Evolutionary conservation across 2,888 invertebrate genomes (phyloP).

Genomic region (Ichneumoninae sp.): DNA sequence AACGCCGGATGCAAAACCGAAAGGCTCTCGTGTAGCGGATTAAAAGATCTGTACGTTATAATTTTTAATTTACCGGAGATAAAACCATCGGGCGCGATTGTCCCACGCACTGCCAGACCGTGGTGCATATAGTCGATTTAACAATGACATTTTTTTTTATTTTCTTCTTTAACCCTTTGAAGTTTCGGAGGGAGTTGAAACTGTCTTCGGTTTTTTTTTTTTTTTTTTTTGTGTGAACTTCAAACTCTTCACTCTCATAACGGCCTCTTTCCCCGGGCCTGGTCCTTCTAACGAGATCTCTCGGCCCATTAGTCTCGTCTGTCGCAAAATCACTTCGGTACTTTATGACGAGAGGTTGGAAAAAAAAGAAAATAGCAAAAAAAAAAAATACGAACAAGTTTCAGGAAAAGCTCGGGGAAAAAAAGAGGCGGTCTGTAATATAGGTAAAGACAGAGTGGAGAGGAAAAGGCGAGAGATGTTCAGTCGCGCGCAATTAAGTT

Average conservation of each 20-base stretch:
- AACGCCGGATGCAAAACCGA: background rate
- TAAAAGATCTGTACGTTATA: background rate
- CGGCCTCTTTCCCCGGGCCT: background rate
- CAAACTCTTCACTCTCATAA: conserved; percentile 7
- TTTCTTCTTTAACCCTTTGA: background rate
- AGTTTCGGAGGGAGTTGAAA: background rate
- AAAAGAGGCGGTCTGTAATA: background rate
- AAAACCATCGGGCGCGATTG: background rate
- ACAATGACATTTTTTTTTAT: background rate
- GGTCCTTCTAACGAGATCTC: conserved; percentile 28
- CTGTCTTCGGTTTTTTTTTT: background rate
- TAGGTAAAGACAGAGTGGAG: background rate
- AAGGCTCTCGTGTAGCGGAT: background rate
- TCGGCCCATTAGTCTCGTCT: conserved; percentile 45
- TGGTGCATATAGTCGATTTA: background rate
- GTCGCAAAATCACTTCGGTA: conserved; percentile 37
- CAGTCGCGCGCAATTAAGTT: conserved; percentile 52
- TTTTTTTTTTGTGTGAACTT: background rate
- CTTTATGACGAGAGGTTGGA: conserved; percentile 14
- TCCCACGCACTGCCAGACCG: background rate
- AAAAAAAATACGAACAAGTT: conserved; percentile 5
- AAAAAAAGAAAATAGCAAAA: no score
- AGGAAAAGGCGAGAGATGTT: conserved; percentile 28
- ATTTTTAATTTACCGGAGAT: background rate
- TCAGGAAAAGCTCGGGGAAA: conserved; percentile 1